Evolutionary conservation across 1,140 invertebrate species (phyloP), one percentile per base, ranked within the genome.

Genomic region (Heliconius eleuchia): DNA sequence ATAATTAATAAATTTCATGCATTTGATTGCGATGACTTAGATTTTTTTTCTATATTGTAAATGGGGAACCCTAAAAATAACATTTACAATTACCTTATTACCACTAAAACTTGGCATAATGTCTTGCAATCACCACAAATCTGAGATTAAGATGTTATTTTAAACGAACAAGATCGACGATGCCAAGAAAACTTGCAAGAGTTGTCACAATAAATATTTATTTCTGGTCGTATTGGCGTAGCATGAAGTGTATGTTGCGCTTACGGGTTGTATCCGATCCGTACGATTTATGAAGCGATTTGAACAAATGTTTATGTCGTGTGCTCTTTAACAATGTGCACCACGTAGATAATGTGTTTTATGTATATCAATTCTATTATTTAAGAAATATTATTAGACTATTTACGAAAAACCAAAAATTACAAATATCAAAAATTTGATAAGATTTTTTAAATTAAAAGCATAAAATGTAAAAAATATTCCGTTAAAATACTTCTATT

Each of bases 151-250:
- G 9, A 27, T 30, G 60, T 66, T 66, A 66, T 66, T 66, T 66
- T 66, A 66, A 66, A 30, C 23, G 60, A 13, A 55, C 70, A 16
- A 60, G 75, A 55, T n/a, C 55, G 16, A 39, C 72, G 74, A 75
- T 79, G 82, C 82, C 82, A 83, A 83, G 80, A 77, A 76, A 66
- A 74, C 71, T 81, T 72, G 71, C 74, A 81, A 83, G 77, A 75
- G 75, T 79, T 83, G 80, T 81, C 80, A 81, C 72, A 76, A 73
- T 57, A 74, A 50, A 82, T 81, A 77, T 79, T 81, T 79, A 81
- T 83, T 76, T 73, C 55, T 75, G 73, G 76, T 80, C 76, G 60
- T 74, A 80, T 83, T 76, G 82, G 79, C 79, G 74, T 78, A 80
- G 76, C 76, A 80, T 74, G 55, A 72, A 75, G 60, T 66, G 60